phyloP scores from a whole-genome alignment of 1,140 invertebrate genomes.

The Danaus melanippus region DNA sequence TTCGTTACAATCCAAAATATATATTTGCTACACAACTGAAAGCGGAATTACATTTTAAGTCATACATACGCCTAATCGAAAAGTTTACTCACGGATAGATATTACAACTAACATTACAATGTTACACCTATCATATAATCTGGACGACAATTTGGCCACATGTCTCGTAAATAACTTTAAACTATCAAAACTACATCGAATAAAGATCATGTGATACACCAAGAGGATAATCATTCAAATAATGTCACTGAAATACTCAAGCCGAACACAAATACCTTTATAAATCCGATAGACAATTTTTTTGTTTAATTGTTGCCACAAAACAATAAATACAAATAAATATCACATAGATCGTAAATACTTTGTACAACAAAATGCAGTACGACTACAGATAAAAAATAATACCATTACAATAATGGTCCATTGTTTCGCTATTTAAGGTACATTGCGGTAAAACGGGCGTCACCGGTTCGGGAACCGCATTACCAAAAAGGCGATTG shows the following conservation, averaged over 20 bases:
- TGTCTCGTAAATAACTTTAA: conserved; percentile 42
- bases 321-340: conserved; percentile 12
- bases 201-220: conserved; percentile 26
- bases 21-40: too few relatives aligned
- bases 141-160: conserved; percentile 70
- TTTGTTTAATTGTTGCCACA: neutral
- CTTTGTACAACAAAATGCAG: conserved; percentile 59
- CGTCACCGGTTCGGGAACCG: too few relatives aligned
- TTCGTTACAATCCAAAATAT: too few relatives aligned
- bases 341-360: conserved; percentile 18
- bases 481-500: conserved; percentile 19
- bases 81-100: conserved; percentile 24
- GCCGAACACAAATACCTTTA: conserved; percentile 13
- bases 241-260: conserved; percentile 2
- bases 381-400: conserved; percentile 11
- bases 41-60: too few relatives aligned
- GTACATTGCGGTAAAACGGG: too few relatives aligned
- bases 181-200: conserved; percentile 25
- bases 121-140: conserved; percentile 15
- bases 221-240: conserved; percentile 26
- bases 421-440: conserved; percentile 1
- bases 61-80: conserved; percentile 2
- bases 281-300: conserved; percentile 7
- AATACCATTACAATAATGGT: conserved; percentile 8
- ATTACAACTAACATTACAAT: conserved; percentile 30